phyloP scores from a whole-genome alignment of 1,140 invertebrate genomes.

The Tribolium castaneum region DNA sequence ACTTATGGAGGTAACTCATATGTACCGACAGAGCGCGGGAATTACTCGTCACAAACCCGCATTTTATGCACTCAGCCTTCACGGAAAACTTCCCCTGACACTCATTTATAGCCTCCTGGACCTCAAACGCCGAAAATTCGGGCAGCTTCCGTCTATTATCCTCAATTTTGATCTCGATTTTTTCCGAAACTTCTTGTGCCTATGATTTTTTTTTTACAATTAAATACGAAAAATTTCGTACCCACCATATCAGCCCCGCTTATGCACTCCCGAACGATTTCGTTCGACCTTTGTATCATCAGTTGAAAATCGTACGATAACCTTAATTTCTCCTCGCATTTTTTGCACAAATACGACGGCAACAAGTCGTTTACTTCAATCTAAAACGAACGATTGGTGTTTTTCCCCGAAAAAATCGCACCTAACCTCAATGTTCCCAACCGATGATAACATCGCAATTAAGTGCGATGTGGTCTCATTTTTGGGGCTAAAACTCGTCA shows the following conservation, averaged over 20 bases:
- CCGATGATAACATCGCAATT: slow-evolving; percentile 17
- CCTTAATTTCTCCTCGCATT: slow-evolving; percentile 20
- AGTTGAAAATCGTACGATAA: slow-evolving; percentile 34
- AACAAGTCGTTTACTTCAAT: slow-evolving; percentile 12
- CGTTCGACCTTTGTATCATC: slow-evolving; percentile 18
- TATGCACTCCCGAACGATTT: slow-evolving; percentile 3
- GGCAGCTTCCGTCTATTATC: not conserved
- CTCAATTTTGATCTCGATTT: not conserved
- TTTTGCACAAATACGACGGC: slow-evolving; percentile 12
- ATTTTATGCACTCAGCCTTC: slow-evolving; percentile 7
- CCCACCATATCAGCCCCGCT: not conserved
- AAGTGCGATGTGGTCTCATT: not conserved
- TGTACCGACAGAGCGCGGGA: slow-evolving; percentile 27
- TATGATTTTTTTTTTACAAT: not conserved
- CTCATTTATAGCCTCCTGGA: not conserved
- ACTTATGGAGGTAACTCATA: slow-evolving; percentile 40
- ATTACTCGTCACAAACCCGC: slow-evolving; percentile 27
- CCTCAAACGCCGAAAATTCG: not conserved
- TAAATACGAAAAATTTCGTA: not conserved
- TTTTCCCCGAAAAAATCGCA: not conserved
- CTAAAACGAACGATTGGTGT: not conserved
- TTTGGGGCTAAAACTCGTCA: slow-evolving; percentile 8
- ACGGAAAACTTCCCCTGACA: not conserved
- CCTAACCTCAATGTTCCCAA: slow-evolving; percentile 31
- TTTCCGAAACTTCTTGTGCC: slow-evolving; percentile 14